Conservation (phyloP, 2,888 invertebrate species). For the Drosophila falleni region DNA sequence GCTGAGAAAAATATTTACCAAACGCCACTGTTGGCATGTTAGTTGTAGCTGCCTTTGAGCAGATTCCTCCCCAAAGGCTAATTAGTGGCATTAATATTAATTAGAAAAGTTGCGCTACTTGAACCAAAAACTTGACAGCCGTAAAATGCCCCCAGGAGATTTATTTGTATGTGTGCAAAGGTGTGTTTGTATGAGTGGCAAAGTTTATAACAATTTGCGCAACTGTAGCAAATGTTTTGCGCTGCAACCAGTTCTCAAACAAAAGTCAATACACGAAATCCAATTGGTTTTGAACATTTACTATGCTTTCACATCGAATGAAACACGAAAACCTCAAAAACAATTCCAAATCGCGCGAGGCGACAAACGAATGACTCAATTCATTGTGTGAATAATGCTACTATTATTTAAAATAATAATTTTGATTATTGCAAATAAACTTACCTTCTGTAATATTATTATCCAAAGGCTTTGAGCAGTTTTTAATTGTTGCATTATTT, state of each 20-base stretch:
- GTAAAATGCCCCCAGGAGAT: constrained; percentile 61
- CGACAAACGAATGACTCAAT: constrained; percentile 30
- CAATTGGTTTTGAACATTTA: constrained; percentile 39
- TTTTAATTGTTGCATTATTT: constrained; percentile 41
- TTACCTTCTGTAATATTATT: constrained; percentile 60
- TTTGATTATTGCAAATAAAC: constrained; percentile 24
- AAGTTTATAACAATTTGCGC: constrained; percentile 36
- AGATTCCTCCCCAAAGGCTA: constrained; percentile 43
- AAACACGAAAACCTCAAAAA: constrained; percentile 24
- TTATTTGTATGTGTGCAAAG: constrained; percentile 20
- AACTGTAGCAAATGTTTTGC: constrained; percentile 47
- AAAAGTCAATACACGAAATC: constrained; percentile 48
- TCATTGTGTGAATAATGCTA: constrained; percentile 10
- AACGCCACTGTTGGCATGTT: constrained; percentile 10
- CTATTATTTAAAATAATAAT: background rate
- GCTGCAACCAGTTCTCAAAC: constrained; percentile 45
- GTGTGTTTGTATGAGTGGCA: background rate
- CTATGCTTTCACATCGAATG: constrained; percentile 60
- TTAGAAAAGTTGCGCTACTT: constrained; percentile 65
- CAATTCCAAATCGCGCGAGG: constrained; percentile 34
- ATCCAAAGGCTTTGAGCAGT: constrained; percentile 38
- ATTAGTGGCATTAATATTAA: constrained; percentile 73
- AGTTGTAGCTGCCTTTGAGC: constrained; percentile 6
- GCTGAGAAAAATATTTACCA: background rate
- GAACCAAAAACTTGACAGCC: constrained; percentile 39